Base-by-base conservation (phyloP, 2,888 invertebrate species). In the Bugula neritina region DNA sequence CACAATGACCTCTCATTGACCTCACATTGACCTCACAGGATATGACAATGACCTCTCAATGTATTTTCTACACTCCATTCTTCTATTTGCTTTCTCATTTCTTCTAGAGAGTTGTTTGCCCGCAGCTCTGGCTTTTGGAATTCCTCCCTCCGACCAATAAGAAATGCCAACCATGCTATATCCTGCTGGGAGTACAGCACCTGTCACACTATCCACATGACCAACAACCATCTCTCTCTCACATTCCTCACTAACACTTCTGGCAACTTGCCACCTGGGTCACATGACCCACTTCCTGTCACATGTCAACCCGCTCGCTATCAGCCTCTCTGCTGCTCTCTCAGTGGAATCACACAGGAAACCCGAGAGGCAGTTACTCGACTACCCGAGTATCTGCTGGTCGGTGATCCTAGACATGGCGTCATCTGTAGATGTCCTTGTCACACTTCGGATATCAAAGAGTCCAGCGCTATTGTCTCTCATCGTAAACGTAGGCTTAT, bases 171-270 rank as follows among this genome's bases (percentile, higher is more conserved):
- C n/a, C 63, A 63, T 34, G 63, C 63, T 17, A 31, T 63, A 1
- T 27, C 27, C 21, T 63, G 63, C n/a, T 63, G 63, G 63, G 63
- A 63, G 31, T 63, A 63, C 63, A 63, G 63, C n/a, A 27, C 27
- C 10, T 31, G n/a, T 31, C 63, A 63, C n/a, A 10, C 63, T 29
- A 21, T 63, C 10, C 25, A 13, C 13, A 63, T 63, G 63, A 21
- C 1, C n/a, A 25, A 63, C 31, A 31, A 63, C 27, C 13, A 29
- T 31, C 29, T 63, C 63, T 63, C 63, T 27, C 21, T 63, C 2
- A 63, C 21, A 63, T 63, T 31, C 31, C 27, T 63, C 5, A 31
- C 34, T 27, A 63, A 63, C 63, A 3, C 13, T 31, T 31, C 63
- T 13, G 31, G 31, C 5, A 27, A 63, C 63, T 27, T 27, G 10